Base-by-base conservation (phyloP, 2,797 vertebrate species). In the Sebastiscus albofasciatus region DNA sequence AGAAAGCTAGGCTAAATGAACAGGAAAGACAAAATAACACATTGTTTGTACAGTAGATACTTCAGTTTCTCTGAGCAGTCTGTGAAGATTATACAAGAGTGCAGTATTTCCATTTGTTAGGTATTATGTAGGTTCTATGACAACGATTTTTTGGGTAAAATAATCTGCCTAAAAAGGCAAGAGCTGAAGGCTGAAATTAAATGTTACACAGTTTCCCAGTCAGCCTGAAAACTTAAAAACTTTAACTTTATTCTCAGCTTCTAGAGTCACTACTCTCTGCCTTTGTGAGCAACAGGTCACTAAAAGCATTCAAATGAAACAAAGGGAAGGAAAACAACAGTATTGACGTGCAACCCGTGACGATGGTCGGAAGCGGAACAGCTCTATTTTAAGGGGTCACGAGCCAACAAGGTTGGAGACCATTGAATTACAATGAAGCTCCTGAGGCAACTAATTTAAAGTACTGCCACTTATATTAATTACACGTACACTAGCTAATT, bases 391-490 rank as follows among this genome's bases (percentile, higher is more conserved):
- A 36, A 64, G 66, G 24, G 26, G 26, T 33, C 62, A 61, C 18
- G 2, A 16, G 20, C 26, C 16, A 9, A 49, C 33, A 27, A 18
- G 24, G 4, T 10, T n/a, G 2, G 6, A 4, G 24, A 46, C 24
- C 4, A 14, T 2, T 65, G 18, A 64, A 70, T 68, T 22, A 46
- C 11, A 77, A 56, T 36, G 24, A 22, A 36, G 31, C 31, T 60
- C 52, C 14, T 18, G 39, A 70, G 54, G 27, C 33, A 13, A 46
- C 29, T 16, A 11, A 77, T 62, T 70, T 46, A 22, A 42, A 75
- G 34, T 33, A 42, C 61, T 3, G 36, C 14, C 49, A 61, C 71
- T 62, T 20, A 12, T n/a, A 58, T 72, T 60, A 81, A 67, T 83
- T 46, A 85, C 20, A 79, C 14, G 8, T 72, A 33, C 22, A 75